A percentile compares a stretch with the other conserved stretches of the same genome.
These are phyloP conservation scores for Brachyptera putata DNA, from an alignment of 2,888 invertebrate genomes.

Conservation along the genomic window DNA sequence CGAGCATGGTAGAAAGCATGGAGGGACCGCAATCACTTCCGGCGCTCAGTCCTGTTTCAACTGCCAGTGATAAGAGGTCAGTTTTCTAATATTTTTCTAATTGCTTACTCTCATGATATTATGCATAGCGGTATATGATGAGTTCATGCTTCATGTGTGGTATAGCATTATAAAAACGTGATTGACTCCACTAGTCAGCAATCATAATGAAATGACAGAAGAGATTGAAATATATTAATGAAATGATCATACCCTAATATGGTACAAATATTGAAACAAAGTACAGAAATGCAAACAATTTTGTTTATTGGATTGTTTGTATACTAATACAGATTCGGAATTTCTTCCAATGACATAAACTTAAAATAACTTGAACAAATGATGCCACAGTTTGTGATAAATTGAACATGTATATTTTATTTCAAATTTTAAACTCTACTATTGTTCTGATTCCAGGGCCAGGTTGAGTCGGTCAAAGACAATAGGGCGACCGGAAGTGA, in stretches of 20 bases:
- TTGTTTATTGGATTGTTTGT: too few relatives aligned
- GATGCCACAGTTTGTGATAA: not conserved
- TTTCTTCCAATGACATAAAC: too few relatives aligned
- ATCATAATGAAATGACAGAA: too few relatives aligned
- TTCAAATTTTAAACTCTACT: not conserved
- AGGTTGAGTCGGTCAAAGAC: constrained; percentile 59
- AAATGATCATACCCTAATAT: too few relatives aligned
- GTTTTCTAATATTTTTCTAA: not conserved
- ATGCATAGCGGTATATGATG: too few relatives aligned
- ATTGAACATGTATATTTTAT: not conserved
- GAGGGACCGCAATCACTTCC: constrained; percentile 56
- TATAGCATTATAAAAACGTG: too few relatives aligned
- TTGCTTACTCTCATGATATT: not conserved
- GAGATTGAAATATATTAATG: too few relatives aligned
- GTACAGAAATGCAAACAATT: too few relatives aligned
- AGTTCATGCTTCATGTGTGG: too few relatives aligned
- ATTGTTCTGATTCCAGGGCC: constrained; percentile 47
- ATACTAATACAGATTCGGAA: too few relatives aligned
- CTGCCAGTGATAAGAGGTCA: constrained; percentile 53
- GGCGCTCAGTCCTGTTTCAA: constrained; percentile 37
- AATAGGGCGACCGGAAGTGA: constrained; percentile 44
- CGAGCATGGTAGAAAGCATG: constrained; percentile 55
- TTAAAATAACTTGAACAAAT: not conserved
- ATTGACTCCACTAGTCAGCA: too few relatives aligned
- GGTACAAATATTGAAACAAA: too few relatives aligned